Conservation (phyloP, 2,888 invertebrate species). For the Myopa testacea region DNA sequence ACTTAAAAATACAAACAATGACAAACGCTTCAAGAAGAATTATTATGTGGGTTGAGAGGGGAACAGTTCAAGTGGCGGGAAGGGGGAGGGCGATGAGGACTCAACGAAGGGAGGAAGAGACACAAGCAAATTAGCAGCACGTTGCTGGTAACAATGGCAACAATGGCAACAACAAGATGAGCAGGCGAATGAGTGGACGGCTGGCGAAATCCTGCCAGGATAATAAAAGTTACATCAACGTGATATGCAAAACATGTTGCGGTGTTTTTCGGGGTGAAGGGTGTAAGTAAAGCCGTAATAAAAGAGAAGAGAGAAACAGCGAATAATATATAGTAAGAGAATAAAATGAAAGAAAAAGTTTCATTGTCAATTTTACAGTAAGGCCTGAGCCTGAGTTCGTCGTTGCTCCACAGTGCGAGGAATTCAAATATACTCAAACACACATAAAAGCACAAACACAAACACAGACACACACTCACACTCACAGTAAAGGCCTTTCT, state of each 20-base stretch:
- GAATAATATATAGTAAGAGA: too few species aligned
- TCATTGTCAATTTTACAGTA: too few species aligned
- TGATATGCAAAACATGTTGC: background rate
- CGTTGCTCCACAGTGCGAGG: too few species aligned
- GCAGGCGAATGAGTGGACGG: background rate
- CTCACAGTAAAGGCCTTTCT: too few species aligned
- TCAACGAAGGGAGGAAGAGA: background rate
- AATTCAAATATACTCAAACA: too few species aligned
- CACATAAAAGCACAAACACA: too few species aligned
- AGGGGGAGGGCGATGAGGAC: background rate
- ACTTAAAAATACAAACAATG: slow-evolving; percentile 63
- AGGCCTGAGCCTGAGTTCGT: too few species aligned
- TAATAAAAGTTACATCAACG: slow-evolving; percentile 3
- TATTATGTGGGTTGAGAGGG: background rate
- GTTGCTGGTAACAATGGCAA: slow-evolving; percentile 9
- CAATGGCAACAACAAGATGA: slow-evolving; percentile 4
- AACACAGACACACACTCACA: too few species aligned
- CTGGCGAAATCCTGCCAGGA: background rate
- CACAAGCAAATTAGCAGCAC: slow-evolving; percentile 9
- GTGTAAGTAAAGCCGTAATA: too few species aligned
- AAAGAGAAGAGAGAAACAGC: too few species aligned
- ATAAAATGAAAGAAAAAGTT: too few species aligned
- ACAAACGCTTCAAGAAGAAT: background rate
- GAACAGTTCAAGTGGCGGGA: background rate
- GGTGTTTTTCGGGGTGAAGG: too few species aligned